phyloP scores from a whole-genome alignment of 2,113 vertebrate genomes.

The Dendrocopos noguchii region DNA sequence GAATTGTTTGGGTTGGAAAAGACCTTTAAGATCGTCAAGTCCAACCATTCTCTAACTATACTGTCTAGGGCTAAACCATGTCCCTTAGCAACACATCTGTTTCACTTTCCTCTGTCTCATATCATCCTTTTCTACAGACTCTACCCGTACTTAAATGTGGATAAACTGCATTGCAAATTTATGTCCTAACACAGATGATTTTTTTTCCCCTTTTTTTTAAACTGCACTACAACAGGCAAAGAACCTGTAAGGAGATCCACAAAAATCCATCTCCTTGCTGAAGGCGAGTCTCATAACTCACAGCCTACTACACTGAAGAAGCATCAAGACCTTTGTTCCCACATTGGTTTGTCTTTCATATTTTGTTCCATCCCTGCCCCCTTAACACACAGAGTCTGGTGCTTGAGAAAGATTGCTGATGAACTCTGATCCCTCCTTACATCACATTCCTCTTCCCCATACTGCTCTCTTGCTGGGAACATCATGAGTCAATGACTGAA shows the following conservation, averaged over 20 bases:
- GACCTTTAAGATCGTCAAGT: too few species aligned
- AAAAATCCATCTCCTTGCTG: neutral
- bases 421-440: neutral
- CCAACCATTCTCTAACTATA: too few species aligned
- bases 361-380: neutral
- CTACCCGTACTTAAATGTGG: neutral
- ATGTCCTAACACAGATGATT: neutral
- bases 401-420: neutral
- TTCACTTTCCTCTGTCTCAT: neutral
- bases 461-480: neutral
- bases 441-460: fast-evolving
- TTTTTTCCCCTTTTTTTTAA: neutral
- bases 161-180: neutral
- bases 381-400: neutral
- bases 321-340: neutral
- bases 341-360: neutral
- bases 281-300: neutral
- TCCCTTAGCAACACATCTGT: neutral
- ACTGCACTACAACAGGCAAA: neutral
- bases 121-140: neutral
- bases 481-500: neutral
- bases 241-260: neutral
- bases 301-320: neutral
- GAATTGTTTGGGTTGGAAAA: too few species aligned
- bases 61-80: too few species aligned